A percentile compares a stretch with the other conserved stretches of the same genome.
phyloP scores from a whole-genome alignment of 2,113 vertebrate species.

The Gymnobelideus leadbeateri region DNA sequence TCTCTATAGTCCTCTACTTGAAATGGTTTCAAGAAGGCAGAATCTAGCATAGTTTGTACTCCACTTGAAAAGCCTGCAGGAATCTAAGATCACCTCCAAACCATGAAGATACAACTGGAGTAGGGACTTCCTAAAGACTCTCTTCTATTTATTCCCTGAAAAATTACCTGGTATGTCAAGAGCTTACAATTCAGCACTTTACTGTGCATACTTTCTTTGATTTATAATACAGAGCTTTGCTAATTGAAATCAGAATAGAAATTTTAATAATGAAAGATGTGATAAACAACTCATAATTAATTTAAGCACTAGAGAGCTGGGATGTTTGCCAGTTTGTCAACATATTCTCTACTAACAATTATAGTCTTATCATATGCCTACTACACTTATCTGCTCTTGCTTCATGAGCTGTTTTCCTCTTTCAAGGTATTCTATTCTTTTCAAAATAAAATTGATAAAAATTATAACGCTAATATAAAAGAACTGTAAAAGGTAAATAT shows the following conservation, averaged over 20 bases:
- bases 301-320: neutral
- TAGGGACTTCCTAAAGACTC: neutral
- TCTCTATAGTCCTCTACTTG: neutral
- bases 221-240: conserved; percentile 50
- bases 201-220: conserved; percentile 23
- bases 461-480: neutral
- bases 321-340: neutral
- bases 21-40: neutral
- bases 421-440: neutral
- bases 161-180: neutral
- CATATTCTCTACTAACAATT: conserved; percentile 37
- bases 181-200: neutral
- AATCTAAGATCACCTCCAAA: neutral
- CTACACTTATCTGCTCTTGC: neutral
- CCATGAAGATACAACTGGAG: neutral
- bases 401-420: neutral
- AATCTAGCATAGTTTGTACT: neutral
- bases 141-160: neutral
- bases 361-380: conserved; percentile 19
- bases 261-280: conserved; percentile 59
- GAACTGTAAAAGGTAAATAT: neutral
- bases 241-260: conserved; percentile 57
- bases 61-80: neutral
- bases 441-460: conserved; percentile 6
- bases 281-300: conserved; percentile 30